Percentiles rank a stretch among this genome's conserved stretches.
Evolutionary conservation across 2,797 vertebrate genomes (phyloP).

Genomic region (Eidolon dupreanum): DNA sequence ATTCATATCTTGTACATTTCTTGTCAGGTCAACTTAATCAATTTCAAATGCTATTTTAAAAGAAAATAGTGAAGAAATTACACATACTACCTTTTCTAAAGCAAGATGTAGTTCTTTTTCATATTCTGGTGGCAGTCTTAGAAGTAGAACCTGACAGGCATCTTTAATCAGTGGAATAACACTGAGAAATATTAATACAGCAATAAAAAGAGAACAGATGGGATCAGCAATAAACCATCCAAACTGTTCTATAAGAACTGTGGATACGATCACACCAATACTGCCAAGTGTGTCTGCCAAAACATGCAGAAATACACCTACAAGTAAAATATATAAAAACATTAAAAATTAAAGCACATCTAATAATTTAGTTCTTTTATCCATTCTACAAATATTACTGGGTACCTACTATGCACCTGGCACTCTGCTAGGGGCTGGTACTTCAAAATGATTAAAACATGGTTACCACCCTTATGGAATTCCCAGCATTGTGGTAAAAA

Average conservation of each 20-base stretch:
- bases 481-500: background rate
- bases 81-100: constrained; percentile 93
- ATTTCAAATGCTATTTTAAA: constrained; percentile 46
- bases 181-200: constrained; percentile 96
- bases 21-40: background rate
- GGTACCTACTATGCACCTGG: background rate
- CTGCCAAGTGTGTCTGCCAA: constrained; percentile 98
- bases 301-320: constrained; percentile 97
- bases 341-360: constrained; percentile 44
- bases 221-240: constrained; percentile 99
- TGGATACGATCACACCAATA: constrained; percentile 97
- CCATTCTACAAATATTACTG: constrained; percentile 19
- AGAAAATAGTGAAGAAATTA: constrained; percentile 39
- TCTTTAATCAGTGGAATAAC: constrained; percentile 98
- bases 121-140: constrained; percentile 92
- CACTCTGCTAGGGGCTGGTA: background rate
- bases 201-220: constrained; percentile 98
- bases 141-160: constrained; percentile 94
- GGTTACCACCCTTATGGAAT: background rate
- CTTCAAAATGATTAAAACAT: background rate
- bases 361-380: constrained; percentile 33
- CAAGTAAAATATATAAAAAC: constrained; percentile 62
- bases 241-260: constrained; percentile 97
- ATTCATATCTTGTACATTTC: constrained; percentile 11
- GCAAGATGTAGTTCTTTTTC: constrained; percentile 94